phyloP scores from a whole-genome alignment of 2,113 vertebrate species.

The Serranochromis macrocephalus region DNA sequence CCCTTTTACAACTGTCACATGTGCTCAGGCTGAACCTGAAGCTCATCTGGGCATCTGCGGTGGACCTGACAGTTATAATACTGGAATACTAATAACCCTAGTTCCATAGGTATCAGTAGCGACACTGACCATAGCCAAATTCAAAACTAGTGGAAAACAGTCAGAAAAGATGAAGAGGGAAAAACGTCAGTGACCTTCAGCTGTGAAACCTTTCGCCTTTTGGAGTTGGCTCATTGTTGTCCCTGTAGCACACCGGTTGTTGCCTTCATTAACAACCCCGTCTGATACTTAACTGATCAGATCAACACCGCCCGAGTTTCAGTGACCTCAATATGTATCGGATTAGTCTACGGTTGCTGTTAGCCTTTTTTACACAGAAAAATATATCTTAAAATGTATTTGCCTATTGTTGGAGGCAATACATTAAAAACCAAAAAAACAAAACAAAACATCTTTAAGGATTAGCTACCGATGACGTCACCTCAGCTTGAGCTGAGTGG shows the following conservation, averaged over 20 bases:
- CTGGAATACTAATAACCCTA: neutral
- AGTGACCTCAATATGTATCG: neutral
- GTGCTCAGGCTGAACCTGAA: neutral
- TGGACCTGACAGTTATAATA: neutral
- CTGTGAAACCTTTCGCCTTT: neutral
- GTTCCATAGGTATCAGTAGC: neutral
- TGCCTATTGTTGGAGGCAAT: neutral
- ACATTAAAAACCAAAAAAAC: neutral
- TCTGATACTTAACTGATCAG: neutral
- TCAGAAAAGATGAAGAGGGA: neutral
- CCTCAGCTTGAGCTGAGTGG: neutral
- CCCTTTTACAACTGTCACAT: neutral
- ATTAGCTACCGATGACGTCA: neutral
- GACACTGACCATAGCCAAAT: neutral
- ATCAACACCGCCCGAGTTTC: neutral
- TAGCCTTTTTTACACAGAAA: neutral
- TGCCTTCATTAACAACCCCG: neutral
- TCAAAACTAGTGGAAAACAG: neutral
- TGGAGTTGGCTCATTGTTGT: neutral
- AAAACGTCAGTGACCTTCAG: neutral
- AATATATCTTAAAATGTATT: neutral
- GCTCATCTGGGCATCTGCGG: neutral
- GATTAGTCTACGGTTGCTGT: neutral
- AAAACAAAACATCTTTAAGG: rapidly evolving
- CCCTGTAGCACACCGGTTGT: neutral